Percentiles rank a stretch among this genome's conserved stretches.
Conservation (phyloP, 2,113 vertebrate genomes). For the Dendropsophus ebraccatus region DNA sequence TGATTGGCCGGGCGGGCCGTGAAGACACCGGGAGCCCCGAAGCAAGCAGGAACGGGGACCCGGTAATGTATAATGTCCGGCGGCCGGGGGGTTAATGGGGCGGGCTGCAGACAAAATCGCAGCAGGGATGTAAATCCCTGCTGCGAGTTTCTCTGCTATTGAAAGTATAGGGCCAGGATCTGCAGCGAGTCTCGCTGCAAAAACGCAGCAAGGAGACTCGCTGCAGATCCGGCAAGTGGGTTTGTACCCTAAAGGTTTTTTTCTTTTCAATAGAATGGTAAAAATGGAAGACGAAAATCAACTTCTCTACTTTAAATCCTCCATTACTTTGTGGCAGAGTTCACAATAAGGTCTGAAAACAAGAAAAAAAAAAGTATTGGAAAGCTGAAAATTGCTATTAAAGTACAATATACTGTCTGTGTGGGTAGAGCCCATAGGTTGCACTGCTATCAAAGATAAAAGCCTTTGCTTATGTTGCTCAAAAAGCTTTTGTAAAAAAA, state of each 20-base stretch:
- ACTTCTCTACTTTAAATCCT: background rate
- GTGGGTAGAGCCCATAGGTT: constrained; percentile 17
- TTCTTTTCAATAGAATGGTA: constrained; percentile 1
- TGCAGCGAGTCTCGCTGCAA: too few species aligned
- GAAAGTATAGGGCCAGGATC: too few species aligned
- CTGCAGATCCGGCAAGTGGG: too few species aligned
- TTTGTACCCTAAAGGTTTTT: background rate
- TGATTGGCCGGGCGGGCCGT: too few species aligned
- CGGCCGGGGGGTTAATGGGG: too few species aligned
- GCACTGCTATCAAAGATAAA: constrained; percentile 46
- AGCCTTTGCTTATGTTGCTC: constrained; percentile 20
- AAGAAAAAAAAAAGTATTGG: constrained; percentile 28
- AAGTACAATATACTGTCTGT: constrained; percentile 26
- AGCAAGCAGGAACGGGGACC: too few species aligned
- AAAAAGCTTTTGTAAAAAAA: constrained; percentile 39
- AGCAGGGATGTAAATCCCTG: too few species aligned
- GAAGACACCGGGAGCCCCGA: too few species aligned
- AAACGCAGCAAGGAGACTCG: too few species aligned
- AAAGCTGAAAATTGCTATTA: constrained; percentile 42
- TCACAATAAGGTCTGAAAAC: constrained; percentile 7
- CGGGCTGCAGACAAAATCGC: too few species aligned
- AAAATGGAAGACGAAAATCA: background rate
- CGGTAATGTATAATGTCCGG: too few species aligned
- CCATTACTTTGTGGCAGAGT: constrained; percentile 17
- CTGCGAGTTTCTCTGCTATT: too few species aligned